Conservation (phyloP, 2,113 vertebrate species). For the Salminus brasiliensis region DNA sequence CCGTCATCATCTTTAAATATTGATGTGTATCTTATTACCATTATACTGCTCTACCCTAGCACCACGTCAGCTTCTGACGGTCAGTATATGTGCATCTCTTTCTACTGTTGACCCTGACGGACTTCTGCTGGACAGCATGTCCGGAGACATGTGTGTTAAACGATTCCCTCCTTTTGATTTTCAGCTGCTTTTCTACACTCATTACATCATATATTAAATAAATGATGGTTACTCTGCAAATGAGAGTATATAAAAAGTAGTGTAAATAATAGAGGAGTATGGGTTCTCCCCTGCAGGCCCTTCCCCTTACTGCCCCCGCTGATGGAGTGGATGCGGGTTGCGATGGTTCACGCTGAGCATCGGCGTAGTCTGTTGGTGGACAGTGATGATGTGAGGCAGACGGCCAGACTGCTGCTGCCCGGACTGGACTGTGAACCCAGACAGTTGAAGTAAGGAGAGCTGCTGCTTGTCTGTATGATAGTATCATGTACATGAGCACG, state of each 20-base stretch:
- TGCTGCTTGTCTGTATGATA: too few relatives aligned
- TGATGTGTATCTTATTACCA: too few relatives aligned
- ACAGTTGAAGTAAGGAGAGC: constrained; percentile 83
- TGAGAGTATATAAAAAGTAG: too few relatives aligned
- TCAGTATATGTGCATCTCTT: constrained; percentile 21
- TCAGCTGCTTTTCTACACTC: too few relatives aligned
- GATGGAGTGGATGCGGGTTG: constrained; percentile 94
- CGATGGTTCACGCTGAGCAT: constrained; percentile 90
- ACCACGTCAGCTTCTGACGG: constrained; percentile 3
- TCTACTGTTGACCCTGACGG: constrained; percentile 1
- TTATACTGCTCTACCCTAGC: too few relatives aligned
- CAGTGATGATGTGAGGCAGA: constrained; percentile 90
- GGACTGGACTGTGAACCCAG: constrained; percentile 93
- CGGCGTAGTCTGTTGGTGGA: constrained; percentile 89
- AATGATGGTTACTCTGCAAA: too few relatives aligned
- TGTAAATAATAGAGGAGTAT: too few relatives aligned
- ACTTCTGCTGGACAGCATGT: not conserved
- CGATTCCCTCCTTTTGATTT: not conserved
- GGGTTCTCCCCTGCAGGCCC: constrained; percentile 80
- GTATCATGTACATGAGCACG: not conserved
- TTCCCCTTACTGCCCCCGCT: constrained; percentile 90
- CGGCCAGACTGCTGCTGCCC: constrained; percentile 84
- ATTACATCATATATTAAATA: too few relatives aligned
- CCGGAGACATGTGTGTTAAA: not conserved
- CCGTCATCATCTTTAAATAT: too few relatives aligned